phyloP scores from a whole-genome alignment of 2,888 invertebrate genomes.

The Leptothorax acervorum region DNA sequence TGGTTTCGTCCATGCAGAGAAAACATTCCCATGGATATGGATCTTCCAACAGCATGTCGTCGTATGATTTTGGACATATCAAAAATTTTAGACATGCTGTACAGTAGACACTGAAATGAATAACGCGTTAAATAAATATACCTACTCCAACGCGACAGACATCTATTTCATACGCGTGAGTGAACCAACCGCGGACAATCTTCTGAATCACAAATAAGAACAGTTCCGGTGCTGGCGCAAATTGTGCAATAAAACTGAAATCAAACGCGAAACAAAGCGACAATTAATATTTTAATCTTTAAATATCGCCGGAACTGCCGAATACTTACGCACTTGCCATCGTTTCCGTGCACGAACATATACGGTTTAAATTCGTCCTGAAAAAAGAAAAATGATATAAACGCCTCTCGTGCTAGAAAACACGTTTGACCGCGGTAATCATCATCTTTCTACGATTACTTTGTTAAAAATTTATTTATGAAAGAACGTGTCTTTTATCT shows the following conservation, averaged over 20 bases:
- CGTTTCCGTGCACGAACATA: constrained; percentile 82
- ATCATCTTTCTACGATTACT: not conserved
- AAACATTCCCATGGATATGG: constrained; percentile 82
- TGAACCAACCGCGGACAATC: constrained; percentile 81
- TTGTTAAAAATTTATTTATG: not conserved
- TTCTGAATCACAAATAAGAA: constrained; percentile 81
- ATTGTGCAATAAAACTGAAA: constrained; percentile 81
- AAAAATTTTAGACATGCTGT: constrained; percentile 82
- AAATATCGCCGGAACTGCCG: constrained; percentile 33
- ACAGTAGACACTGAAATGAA: constrained; percentile 81
- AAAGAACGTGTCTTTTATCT: not conserved
- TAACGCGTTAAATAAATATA: constrained; percentile 24
- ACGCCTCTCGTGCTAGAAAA: not conserved
- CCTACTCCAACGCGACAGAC: not conserved
- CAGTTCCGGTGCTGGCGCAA: constrained; percentile 80
- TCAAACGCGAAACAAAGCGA: constrained; percentile 16
- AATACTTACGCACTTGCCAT: constrained; percentile 82
- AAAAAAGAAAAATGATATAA: not conserved
- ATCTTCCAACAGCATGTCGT: constrained; percentile 75
- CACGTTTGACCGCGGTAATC: not conserved
- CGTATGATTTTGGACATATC: constrained; percentile 76
- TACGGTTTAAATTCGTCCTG: constrained; percentile 71
- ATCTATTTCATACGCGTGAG: not conserved
- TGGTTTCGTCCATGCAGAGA: constrained; percentile 75
- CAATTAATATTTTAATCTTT: constrained; percentile 14